These are phyloP conservation scores for Cheilosia impressa DNA, from an alignment of 2,888 invertebrate genomes.

Conservation along the genomic window DNA sequence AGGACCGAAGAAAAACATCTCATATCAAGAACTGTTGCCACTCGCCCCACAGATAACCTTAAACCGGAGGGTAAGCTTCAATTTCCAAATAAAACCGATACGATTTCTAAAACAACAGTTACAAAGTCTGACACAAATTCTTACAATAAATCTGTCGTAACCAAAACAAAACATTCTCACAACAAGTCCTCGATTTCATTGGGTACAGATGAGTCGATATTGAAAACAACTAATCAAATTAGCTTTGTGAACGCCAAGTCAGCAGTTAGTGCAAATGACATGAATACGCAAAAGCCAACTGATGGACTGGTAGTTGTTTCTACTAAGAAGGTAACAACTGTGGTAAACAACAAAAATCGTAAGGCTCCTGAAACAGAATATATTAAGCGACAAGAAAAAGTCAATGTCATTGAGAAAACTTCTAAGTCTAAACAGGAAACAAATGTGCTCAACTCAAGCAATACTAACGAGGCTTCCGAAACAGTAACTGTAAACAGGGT, in stretches of 20 bases:
- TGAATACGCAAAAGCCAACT: conserved; percentile 81
- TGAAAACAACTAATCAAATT: conserved; percentile 86
- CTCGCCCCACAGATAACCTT: conserved; percentile 84
- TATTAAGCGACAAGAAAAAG: conserved; percentile 80
- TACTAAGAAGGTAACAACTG: conserved; percentile 84
- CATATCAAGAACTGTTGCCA: conserved; percentile 82
- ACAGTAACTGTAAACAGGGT: conserved; percentile 46
- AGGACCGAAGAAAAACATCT: neutral
- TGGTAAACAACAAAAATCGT: conserved; percentile 80
- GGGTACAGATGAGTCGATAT: conserved; percentile 85
- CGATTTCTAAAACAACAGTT: conserved; percentile 14
- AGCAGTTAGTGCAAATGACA: conserved; percentile 83
- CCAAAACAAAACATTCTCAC: conserved; percentile 75
- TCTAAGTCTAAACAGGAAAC: conserved; percentile 80
- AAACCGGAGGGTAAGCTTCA: conserved; percentile 85
- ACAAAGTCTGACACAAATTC: conserved; percentile 25
- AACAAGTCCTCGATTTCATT: conserved; percentile 87
- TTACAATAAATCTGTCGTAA: conserved; percentile 41
- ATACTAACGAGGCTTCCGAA: conserved; percentile 54
- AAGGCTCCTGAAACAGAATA: conserved; percentile 82
- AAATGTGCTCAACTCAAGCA: conserved; percentile 79
- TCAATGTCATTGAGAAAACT: conserved; percentile 82
- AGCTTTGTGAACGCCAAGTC: conserved; percentile 85
- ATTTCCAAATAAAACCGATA: conserved; percentile 82
- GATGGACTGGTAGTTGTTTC: conserved; percentile 85